phyloP scores from a whole-genome alignment of 1,140 invertebrate genomes.

The Helicoverpa zea region DNA sequence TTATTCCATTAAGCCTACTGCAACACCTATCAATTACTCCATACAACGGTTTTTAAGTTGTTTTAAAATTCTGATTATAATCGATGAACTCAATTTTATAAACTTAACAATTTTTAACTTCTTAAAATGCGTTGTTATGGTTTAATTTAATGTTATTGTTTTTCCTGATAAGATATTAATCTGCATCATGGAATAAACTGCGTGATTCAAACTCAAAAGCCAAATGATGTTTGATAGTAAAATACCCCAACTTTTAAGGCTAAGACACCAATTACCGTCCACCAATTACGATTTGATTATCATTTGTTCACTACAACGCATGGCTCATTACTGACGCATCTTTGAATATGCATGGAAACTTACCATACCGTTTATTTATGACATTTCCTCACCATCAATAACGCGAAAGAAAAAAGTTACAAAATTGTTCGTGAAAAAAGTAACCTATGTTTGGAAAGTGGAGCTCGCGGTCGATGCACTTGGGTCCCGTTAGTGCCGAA shows the following conservation, averaged over 20 bases:
- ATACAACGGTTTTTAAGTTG: too few relatives aligned
- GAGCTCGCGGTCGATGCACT: conserved; percentile 64
- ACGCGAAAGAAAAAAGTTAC: background rate
- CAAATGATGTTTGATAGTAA: background rate
- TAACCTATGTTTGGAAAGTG: conserved; percentile 53
- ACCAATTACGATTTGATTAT: conserved; percentile 10
- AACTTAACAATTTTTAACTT: too few relatives aligned
- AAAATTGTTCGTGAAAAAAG: conserved; percentile 28
- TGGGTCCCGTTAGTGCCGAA: conserved; percentile 64
- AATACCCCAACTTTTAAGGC: conserved; percentile 5
- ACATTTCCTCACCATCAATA: background rate
- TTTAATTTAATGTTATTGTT: background rate
- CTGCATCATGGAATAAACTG: background rate
- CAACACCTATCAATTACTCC: too few relatives aligned
- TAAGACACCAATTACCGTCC: background rate
- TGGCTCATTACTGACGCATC: background rate
- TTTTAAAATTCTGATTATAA: too few relatives aligned
- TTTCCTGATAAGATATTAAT: background rate
- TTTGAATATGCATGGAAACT: background rate
- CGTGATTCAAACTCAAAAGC: background rate
- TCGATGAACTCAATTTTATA: too few relatives aligned
- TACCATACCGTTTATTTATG: conserved; percentile 12
- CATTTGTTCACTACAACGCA: conserved; percentile 8
- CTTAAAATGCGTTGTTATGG: background rate
- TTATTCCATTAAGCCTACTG: too few relatives aligned